These are phyloP conservation scores for Liasis olivaceus DNA, from an alignment of 2,797 vertebrate genomes.

Conservation along the genomic window DNA sequence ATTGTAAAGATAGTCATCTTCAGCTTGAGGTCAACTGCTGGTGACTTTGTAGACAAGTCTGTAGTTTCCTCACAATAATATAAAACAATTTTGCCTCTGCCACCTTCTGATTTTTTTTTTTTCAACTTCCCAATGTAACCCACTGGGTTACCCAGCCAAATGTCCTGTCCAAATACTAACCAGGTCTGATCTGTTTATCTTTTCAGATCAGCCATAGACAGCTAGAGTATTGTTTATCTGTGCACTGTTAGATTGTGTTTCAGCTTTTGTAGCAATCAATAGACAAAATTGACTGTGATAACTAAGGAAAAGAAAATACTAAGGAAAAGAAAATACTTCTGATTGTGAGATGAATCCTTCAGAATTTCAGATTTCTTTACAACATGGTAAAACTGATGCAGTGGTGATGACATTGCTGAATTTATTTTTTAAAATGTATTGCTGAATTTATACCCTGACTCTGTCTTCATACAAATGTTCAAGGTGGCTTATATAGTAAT, in stretches of 20 bases:
- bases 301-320: neutral
- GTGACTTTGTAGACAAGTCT: neutral
- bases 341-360: neutral
- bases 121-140: neutral
- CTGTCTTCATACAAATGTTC: neutral
- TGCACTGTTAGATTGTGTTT: neutral
- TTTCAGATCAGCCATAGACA: no score
- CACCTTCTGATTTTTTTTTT: neutral
- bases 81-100: neutral
- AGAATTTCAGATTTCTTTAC: slow-evolving; percentile 9
- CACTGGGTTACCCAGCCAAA: no score
- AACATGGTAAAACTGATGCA: neutral
- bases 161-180: no score
- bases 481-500: neutral
- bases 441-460: neutral
- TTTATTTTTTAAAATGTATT: neutral
- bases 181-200: no score
- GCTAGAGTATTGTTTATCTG: neutral
- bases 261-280: neutral
- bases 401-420: neutral
- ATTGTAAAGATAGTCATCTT: neutral
- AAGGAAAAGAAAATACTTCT: neutral
- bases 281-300: neutral
- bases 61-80: neutral
- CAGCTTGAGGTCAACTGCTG: neutral